Conservation (phyloP, 2,888 invertebrate genomes). For the Synergus laeviventris region DNA sequence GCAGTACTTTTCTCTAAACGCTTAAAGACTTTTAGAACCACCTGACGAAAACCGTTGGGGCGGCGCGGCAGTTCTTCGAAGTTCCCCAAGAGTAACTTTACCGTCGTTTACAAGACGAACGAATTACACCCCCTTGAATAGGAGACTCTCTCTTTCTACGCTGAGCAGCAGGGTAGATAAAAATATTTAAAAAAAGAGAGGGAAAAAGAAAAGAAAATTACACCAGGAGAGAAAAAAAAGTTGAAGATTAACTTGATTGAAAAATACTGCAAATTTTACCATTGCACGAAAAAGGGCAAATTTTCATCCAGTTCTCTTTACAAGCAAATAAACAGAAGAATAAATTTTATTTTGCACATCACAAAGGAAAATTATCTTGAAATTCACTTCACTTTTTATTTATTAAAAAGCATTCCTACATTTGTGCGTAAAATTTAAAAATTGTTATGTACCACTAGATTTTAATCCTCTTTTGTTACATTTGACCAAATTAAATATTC, state of each 20-base stretch:
- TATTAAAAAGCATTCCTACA: too few relatives aligned
- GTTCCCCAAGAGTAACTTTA: slow-evolving; percentile 24
- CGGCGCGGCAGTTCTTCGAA: slow-evolving; percentile 5
- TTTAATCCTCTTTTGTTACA: too few relatives aligned
- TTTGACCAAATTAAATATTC: too few relatives aligned
- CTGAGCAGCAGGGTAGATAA: neutral
- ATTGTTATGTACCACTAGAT: too few relatives aligned
- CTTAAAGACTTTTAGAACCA: slow-evolving; percentile 24
- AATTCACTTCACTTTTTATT: too few relatives aligned
- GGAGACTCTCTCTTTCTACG: neutral
- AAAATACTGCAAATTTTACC: neutral
- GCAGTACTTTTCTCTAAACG: slow-evolving; percentile 24
- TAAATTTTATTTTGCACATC: too few relatives aligned
- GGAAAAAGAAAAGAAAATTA: neutral
- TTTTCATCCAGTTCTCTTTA: neutral
- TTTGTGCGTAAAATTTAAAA: too few relatives aligned
- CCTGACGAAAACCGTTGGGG: slow-evolving; percentile 26
- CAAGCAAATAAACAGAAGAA: neutral
- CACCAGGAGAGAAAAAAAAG: neutral
- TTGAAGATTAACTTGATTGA: neutral
- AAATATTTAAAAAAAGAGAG: neutral
- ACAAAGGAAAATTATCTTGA: too few relatives aligned
- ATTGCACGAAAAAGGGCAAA: neutral
- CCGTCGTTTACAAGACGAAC: slow-evolving; percentile 11
- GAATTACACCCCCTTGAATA: slow-evolving; percentile 14